phyloP scores from a whole-genome alignment of 2,113 vertebrate species.

The Hippocampus barbouri region DNA sequence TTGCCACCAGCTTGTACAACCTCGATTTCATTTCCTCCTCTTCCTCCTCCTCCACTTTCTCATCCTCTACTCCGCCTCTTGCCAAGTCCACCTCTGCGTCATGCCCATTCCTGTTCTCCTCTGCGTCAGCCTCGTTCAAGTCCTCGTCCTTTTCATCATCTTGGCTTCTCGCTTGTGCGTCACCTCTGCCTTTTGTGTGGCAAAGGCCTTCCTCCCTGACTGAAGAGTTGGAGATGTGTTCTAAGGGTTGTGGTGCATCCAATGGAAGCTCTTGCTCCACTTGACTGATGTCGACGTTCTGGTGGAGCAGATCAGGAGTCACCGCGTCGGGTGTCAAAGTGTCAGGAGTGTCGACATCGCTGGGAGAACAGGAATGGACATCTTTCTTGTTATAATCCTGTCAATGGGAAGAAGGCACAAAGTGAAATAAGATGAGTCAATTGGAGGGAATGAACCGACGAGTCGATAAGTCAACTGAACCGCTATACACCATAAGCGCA shows the following conservation, averaged over 20 bases:
- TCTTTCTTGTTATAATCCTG: slow-evolving; percentile 53
- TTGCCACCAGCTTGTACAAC: slow-evolving; percentile 44
- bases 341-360: slow-evolving; percentile 53
- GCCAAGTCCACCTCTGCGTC: slow-evolving; percentile 7
- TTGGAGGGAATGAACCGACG: too few relatives aligned
- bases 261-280: slow-evolving; percentile 29
- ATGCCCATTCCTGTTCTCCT: too few relatives aligned
- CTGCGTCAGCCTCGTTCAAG: too few relatives aligned
- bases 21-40: slow-evolving; percentile 37
- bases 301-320: slow-evolving; percentile 44
- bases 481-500: too few relatives aligned
- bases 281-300: slow-evolving; percentile 12
- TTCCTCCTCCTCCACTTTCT: slow-evolving; percentile 7
- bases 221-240: slow-evolving; percentile 16
- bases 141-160: slow-evolving; percentile 13
- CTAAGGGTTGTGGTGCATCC: slow-evolving; percentile 16
- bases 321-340: slow-evolving; percentile 52
- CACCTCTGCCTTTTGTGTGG: not conserved
- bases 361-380: not conserved
- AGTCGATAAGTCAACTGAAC: too few relatives aligned
- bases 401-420: slow-evolving; percentile 3
- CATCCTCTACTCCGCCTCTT: slow-evolving; percentile 13
- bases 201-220: slow-evolving; percentile 18
- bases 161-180: not conserved
- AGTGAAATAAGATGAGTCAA: too few relatives aligned